Percentiles rank a stretch among this genome's conserved stretches.
Evolutionary conservation across 2,797 vertebrate species (phyloP).

Genomic region (Moxostoma hubbsi): DNA sequence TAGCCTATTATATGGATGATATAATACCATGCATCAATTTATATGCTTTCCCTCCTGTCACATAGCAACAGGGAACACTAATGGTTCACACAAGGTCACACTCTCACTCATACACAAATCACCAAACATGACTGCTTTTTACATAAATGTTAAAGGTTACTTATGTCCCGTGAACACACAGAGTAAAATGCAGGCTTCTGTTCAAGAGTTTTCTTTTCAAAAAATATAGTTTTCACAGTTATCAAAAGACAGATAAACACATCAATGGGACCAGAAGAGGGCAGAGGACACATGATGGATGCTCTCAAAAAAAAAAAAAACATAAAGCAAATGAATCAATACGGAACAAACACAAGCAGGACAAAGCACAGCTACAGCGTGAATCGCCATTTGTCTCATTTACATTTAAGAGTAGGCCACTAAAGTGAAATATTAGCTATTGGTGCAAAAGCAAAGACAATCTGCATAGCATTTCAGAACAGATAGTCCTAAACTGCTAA

Average conservation of each 20-base stretch:
- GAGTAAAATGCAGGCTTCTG: slow-evolving; percentile 14
- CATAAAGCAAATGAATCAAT: slow-evolving; percentile 25
- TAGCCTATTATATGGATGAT: neutral
- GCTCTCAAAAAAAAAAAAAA: slow-evolving; percentile 6
- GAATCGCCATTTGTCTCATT: too few species aligned
- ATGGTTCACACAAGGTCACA: neutral
- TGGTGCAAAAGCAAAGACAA: slow-evolving; percentile 25
- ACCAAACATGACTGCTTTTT: neutral
- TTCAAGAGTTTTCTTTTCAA: neutral
- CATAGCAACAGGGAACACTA: slow-evolving; percentile 3
- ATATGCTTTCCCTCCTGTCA: neutral
- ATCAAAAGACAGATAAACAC: slow-evolving; percentile 26
- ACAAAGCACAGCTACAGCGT: neutral
- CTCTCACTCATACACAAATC: neutral
- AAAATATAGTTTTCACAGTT: neutral
- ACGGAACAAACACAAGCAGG: neutral
- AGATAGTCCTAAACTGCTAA: neutral
- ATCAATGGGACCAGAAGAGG: slow-evolving; percentile 26
- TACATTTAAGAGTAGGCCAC: too few species aligned
- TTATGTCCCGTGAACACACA: neutral
- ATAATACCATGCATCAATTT: neutral
- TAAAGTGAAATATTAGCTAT: slow-evolving; percentile 6
- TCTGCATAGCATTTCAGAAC: neutral
- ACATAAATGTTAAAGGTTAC: neutral
- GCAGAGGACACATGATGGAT: slow-evolving; percentile 25